Conservation (phyloP, 2,797 vertebrate species). For the Malurus leucopterus region DNA sequence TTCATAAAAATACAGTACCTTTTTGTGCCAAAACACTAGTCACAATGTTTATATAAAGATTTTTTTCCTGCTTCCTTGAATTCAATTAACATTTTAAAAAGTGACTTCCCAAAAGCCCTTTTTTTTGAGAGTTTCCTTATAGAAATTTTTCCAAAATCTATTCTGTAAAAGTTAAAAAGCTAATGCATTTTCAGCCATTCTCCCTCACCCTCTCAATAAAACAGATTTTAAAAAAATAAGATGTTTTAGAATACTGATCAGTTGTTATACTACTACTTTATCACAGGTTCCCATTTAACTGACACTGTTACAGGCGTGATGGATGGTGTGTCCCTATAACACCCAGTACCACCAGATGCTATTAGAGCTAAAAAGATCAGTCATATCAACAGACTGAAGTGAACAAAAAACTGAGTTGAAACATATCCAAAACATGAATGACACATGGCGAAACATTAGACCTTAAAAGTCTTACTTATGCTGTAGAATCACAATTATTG, state of each 20-base stretch:
- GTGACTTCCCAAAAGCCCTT: constrained; percentile 25
- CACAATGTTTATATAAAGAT: constrained; percentile 57
- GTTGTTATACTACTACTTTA: constrained; percentile 38
- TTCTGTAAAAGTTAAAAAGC: constrained; percentile 50
- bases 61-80: constrained; percentile 10
- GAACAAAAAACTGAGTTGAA: background rate
- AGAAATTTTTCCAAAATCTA: constrained; percentile 46
- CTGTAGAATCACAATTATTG: background rate
- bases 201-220: constrained; percentile 39
- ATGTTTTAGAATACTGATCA: constrained; percentile 51
- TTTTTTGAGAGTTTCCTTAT: constrained; percentile 26
- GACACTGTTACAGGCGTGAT: background rate
- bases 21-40: constrained; percentile 50
- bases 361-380: background rate
- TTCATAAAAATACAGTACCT: constrained; percentile 76
- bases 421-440: background rate
- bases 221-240: constrained; percentile 59
- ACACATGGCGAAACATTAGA: background rate
- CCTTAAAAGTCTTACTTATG: background rate
- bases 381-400: background rate
- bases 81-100: constrained; percentile 31
- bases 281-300: background rate
- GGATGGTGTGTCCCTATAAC: background rate
- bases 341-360: background rate
- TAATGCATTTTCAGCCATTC: constrained; percentile 25